Conservation (phyloP, 1,140 invertebrate species). For the Drosophila suzukii region DNA sequence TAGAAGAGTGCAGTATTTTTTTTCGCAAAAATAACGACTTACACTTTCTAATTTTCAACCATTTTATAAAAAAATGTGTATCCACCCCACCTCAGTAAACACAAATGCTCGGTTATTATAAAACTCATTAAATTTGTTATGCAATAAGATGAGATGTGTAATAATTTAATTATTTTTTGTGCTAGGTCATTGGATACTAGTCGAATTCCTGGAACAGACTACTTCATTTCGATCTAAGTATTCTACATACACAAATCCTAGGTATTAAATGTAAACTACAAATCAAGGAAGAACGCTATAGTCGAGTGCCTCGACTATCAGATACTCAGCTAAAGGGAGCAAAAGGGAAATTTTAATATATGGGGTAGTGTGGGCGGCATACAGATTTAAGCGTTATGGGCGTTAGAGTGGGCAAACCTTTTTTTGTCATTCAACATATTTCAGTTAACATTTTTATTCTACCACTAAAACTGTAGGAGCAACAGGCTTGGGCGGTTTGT, state of each 20-base stretch:
- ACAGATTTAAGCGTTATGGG: too few relatives aligned
- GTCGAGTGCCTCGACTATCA: too few relatives aligned
- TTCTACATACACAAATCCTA: neutral
- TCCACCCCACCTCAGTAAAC: neutral
- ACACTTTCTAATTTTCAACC: too few relatives aligned
- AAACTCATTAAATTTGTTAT: slow-evolving; percentile 3
- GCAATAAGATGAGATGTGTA: neutral
- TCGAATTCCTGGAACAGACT: slow-evolving; percentile 1
- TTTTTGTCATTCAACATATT: too few relatives aligned
- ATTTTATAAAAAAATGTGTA: neutral
- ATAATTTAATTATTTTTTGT: slow-evolving; percentile 8
- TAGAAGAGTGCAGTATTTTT: neutral
- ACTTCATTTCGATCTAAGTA: neutral
- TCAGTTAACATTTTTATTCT: too few relatives aligned
- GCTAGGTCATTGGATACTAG: neutral
- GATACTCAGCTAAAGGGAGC: too few relatives aligned
- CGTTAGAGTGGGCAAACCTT: too few relatives aligned
- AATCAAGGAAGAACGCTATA: neutral
- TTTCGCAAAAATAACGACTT: neutral
- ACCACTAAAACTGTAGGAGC: too few relatives aligned
- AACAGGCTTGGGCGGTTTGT: too few relatives aligned
- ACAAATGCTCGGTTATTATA: neutral
- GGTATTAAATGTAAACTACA: neutral
- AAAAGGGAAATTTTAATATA: too few relatives aligned
- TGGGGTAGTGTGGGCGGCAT: too few relatives aligned